These are phyloP conservation scores for Shargacucullia verbasci DNA, from an alignment of 2,888 invertebrate species.

Conservation along the genomic window DNA sequence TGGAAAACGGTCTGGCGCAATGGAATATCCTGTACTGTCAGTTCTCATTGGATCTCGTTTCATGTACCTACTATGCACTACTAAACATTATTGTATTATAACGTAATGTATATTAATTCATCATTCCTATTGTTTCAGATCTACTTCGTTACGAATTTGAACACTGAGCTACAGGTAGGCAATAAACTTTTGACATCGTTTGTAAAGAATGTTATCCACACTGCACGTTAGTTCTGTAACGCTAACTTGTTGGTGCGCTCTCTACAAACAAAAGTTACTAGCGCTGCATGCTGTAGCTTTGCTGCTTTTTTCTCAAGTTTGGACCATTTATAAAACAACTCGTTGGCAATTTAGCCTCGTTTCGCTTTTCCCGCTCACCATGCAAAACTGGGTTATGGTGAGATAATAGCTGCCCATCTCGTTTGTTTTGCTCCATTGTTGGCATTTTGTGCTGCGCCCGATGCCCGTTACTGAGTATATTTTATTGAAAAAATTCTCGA, in stretches of 20 bases:
- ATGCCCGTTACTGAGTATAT: constrained; percentile 59
- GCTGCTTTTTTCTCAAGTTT: constrained; percentile 58
- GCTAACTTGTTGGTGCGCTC: constrained; percentile 38
- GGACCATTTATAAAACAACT: constrained; percentile 67
- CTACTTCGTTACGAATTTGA: constrained; percentile 26
- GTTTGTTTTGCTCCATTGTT: constrained; percentile 75
- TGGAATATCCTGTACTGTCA: constrained; percentile 18
- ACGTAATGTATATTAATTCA: constrained; percentile 1
- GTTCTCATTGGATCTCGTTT: constrained; percentile 11
- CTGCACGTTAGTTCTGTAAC: constrained; percentile 28
- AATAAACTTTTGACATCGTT: constrained; percentile 24
- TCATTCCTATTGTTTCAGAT: constrained; percentile 47
- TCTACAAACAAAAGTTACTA: constrained; percentile 57
- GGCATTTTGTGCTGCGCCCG: constrained; percentile 66
- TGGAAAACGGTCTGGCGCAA: constrained; percentile 3
- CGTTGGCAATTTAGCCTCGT: constrained; percentile 69
- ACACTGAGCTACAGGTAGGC: constrained; percentile 43
- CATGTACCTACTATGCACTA: background rate
- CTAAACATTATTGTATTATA: no score
- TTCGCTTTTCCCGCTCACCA: constrained; percentile 66
- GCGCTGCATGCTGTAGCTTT: constrained; percentile 37
- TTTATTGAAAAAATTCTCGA: constrained; percentile 68
- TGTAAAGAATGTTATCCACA: constrained; percentile 37
- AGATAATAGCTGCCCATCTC: constrained; percentile 75
- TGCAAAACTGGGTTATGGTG: constrained; percentile 76